These are phyloP conservation scores for Probaryconus sp. DNA, from an alignment of 1,140 invertebrate genomes.

Conservation along the genomic window DNA sequence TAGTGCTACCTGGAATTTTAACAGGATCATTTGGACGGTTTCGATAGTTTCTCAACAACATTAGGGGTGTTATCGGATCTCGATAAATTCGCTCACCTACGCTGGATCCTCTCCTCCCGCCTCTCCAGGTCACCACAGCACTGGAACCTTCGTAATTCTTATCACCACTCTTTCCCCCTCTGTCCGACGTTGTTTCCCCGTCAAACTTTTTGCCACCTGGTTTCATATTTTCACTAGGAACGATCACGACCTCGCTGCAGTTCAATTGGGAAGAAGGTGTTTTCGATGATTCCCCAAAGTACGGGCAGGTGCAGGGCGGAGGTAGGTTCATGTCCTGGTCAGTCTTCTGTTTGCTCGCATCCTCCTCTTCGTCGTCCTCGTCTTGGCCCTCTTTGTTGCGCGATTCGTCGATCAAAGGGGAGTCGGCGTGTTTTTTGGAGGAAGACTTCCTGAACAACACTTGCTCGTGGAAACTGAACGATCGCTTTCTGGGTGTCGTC, in stretches of 20 bases:
- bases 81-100: constrained; percentile 65
- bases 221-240: constrained; percentile 74
- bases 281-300: constrained; percentile 83
- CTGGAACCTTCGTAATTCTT: constrained; percentile 51
- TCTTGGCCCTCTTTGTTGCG: constrained; percentile 64
- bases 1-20: constrained; percentile 70
- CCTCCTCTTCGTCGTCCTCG: constrained; percentile 61
- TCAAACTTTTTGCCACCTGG: constrained; percentile 55
- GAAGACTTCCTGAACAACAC: constrained; percentile 26
- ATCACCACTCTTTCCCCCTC: constrained; percentile 4
- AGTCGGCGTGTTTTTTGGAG: constrained; percentile 31
- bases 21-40: background rate
- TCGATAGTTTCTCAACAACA: background rate
- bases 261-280: constrained; percentile 70
- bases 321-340: constrained; percentile 78
- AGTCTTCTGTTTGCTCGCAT: background rate
- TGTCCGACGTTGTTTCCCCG: constrained; percentile 8
- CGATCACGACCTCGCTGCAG: constrained; percentile 79
- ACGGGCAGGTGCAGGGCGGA: constrained; percentile 87
- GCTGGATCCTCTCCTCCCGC: constrained; percentile 68
- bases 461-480: constrained; percentile 78
- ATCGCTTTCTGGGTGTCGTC: constrained; percentile 71
- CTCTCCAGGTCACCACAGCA: constrained; percentile 70
- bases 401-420: constrained; percentile 29
- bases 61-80: too few species aligned